phyloP scores from a whole-genome alignment of 2,888 invertebrate species.

The Bombylius major region DNA sequence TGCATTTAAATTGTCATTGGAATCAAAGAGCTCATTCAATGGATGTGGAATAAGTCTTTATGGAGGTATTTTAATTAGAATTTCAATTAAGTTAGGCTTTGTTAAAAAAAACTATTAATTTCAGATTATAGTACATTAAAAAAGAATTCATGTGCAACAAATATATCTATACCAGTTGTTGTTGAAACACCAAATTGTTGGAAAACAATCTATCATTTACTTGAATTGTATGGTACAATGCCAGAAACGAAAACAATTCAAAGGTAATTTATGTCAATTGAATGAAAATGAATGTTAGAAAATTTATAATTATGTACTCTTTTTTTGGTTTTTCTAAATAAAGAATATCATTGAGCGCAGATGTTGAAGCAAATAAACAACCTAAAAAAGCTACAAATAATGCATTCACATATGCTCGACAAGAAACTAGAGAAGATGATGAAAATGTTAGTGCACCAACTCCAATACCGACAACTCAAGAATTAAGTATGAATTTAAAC shows the following conservation, averaged over 20 bases:
- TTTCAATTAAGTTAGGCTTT: not conserved
- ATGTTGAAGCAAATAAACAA: slow-evolving; percentile 49
- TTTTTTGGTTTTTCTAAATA: slow-evolving; percentile 3
- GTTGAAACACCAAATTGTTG: slow-evolving; percentile 64
- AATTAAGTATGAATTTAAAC: not conserved
- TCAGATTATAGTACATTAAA: slow-evolving; percentile 29
- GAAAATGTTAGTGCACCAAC: slow-evolving; percentile 37
- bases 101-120: not conserved
- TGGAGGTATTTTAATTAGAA: slow-evolving; percentile 6
- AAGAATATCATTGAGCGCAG: slow-evolving; percentile 56
- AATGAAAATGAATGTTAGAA: slow-evolving; percentile 13
- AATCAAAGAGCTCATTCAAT: slow-evolving; percentile 34
- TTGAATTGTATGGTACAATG: slow-evolving; percentile 88
- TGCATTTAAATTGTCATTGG: slow-evolving; percentile 28
- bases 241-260: slow-evolving; percentile 85
- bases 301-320: slow-evolving; percentile 15
- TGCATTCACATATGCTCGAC: not conserved
- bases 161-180: slow-evolving; percentile 29
- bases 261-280: slow-evolving; percentile 14
- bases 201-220: slow-evolving; percentile 84
- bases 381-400: slow-evolving; percentile 33
- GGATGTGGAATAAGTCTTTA: slow-evolving; percentile 29
- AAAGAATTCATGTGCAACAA: slow-evolving; percentile 21
- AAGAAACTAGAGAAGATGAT: slow-evolving; percentile 31
- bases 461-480: not conserved